Base-by-base conservation (phyloP, 2,888 invertebrate genomes). In the Mellilla xanthometata region DNA sequence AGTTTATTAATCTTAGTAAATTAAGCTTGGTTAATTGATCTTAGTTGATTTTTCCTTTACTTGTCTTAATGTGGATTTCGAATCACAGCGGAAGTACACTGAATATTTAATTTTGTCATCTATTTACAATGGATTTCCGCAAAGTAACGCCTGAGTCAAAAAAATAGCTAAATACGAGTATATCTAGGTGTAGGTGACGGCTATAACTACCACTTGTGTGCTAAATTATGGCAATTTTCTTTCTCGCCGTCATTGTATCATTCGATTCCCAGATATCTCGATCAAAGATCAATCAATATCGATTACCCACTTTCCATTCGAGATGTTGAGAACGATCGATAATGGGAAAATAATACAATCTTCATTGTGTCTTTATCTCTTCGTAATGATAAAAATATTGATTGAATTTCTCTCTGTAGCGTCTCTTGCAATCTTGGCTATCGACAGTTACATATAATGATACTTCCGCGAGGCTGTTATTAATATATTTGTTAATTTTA, bases 271-370 rank as follows among this genome's bases (percentile, higher is more conserved):
- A 49, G 35, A 40, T 40, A 39, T 23, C 31, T 9, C 22, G 19
- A 48, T 33, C 38, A 38, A 40, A 38, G 28, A 49, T 48, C 40
- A 42, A 47, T 44, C 47, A 30, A 39, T 48, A 52, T 52, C 52
- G 43, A 46, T 43, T 41, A 57, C 47, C 44, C 31, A 39, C 58
- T 58, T 58, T 58, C 58, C 39, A 12, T 42, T 47, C 28, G 54
- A 49, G 47, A 45, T 49, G 51, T 40, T 57, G 51, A 38, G 52
- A 52, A 53, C 43, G 40, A 45, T 39, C 43, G 22, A 38, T 33
- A 29, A 44, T 52, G 48, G 33, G 52, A 53, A 49, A 49, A 45
- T 31, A 39, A 32, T 12, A 53, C 49, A 43, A 46, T 50, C 35
- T 32, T 31, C 36, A 46, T 36, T 40, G 31, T 36, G 6, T 12